Evolutionary conservation across 1,140 invertebrate species (phyloP), one percentile per base, ranked within the genome.

Genomic region (Lasioglossum albipes): DNA sequence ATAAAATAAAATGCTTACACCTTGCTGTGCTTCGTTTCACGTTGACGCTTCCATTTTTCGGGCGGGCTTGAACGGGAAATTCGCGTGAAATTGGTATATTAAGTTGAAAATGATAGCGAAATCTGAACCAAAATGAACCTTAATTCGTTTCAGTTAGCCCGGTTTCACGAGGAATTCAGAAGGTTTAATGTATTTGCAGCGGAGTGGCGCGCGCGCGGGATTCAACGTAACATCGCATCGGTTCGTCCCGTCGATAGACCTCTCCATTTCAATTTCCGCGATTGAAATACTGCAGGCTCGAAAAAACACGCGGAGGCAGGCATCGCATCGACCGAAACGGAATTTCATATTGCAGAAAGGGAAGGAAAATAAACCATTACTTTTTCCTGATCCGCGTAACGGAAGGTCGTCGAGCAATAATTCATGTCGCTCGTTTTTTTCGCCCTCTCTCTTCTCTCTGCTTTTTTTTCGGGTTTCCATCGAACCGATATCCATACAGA

Each of bases 341-440:
- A 42, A 72, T 78, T 72, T 72, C 45, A 52, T 54, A 52, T 65
- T 42, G 45, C 45, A 36, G 27, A 78, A 54, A 18, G 41, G 54
- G 22, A 22, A 73, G 2, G n/a, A 74, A 73, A 74, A 79, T 66
- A 79, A 74, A 27, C 62, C 45, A 45, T 65, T 49, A 12, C 12
- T 0, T 71, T 62, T 77, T 27, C 75, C 42, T 70, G 42, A 64
- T 77, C 41, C 75, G 57, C 45, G 27, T 10, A 36, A 49, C 36
- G n/a, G 18, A 27, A 42, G n/a, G 31, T 65, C n/a, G 36, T 7
- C 18, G 31, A 16, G n/a, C 69, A 66, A 45, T 65, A 54, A 54
- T 65, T 72, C 59, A 12, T 54, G 4, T 41, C 59, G 57, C 22
- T 20, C 18, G 13, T 22, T 62, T 41, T n/a, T 64, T 41, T n/a